Conservation (phyloP, 2,888 invertebrate species). For the Acrobasis repandana region DNA sequence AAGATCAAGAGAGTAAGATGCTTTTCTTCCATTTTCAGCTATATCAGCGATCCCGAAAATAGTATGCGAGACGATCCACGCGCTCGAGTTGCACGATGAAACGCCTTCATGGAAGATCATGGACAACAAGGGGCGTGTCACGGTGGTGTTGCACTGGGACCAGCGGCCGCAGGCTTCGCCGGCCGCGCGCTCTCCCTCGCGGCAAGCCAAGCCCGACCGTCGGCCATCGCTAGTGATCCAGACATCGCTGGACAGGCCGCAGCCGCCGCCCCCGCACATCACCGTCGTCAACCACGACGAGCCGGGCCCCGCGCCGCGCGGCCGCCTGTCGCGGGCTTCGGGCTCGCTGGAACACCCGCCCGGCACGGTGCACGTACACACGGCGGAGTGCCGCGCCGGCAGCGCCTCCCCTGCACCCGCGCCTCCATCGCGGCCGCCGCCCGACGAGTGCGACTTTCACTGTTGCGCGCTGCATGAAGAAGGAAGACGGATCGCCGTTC, state of each 20-base stretch:
- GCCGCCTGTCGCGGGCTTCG: conserved; percentile 88
- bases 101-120: conserved; percentile 99
- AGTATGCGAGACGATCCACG: conserved; percentile 98
- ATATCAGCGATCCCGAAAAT: conserved; percentile 98
- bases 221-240: conserved; percentile 89
- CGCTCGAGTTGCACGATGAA: conserved; percentile 97
- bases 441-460: conserved; percentile 97
- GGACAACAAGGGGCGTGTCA: conserved; percentile 98
- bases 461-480: conserved; percentile 97
- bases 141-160: conserved; percentile 98
- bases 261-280: conserved; percentile 91
- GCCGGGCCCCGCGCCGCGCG: conserved; percentile 90
- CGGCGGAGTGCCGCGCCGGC: conserved; percentile 89
- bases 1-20: no score
- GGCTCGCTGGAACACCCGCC: conserved; percentile 84
- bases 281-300: conserved; percentile 97
- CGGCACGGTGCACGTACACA: conserved; percentile 91
- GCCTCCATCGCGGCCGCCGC: conserved; percentile 84
- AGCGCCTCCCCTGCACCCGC: conserved; percentile 78
- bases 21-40: conserved; percentile 84
- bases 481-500: conserved; percentile 94
- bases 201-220: conserved; percentile 79
- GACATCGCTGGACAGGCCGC: conserved; percentile 88
- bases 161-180: conserved; percentile 89
- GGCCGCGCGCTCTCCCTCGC: conserved; percentile 80